These are phyloP conservation scores for Phlogophora meticulosa DNA, from an alignment of 2,888 invertebrate species.

Conservation along the genomic window DNA sequence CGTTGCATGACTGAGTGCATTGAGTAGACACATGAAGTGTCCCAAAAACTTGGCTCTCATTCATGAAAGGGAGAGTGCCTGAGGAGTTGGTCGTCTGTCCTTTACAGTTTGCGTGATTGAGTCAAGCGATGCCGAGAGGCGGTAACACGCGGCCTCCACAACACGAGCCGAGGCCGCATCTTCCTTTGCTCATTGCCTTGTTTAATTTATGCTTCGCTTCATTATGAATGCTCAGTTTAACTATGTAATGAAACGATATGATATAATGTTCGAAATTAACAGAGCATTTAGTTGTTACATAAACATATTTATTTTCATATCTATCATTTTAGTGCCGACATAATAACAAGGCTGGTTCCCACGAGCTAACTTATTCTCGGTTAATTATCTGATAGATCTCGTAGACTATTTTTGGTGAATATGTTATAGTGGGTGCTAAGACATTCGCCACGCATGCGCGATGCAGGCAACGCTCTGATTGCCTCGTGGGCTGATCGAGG, in stretches of 20 bases:
- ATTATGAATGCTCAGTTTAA: conserved; percentile 54
- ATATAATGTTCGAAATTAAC: conserved; percentile 53
- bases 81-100: conserved; percentile 66
- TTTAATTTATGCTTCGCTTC: conserved; percentile 69
- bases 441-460: conserved; percentile 70
- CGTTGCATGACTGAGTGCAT: conserved; percentile 36
- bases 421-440: conserved; percentile 57
- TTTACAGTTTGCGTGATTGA: conserved; percentile 73
- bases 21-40: conserved; percentile 12
- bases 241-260: conserved; percentile 48
- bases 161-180: conserved; percentile 80
- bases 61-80: conserved; percentile 40
- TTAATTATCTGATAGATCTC: conserved; percentile 44
- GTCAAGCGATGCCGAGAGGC: conserved; percentile 69
- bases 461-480: conserved; percentile 75
- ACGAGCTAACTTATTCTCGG: conserved; percentile 49
- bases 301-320: conserved; percentile 39
- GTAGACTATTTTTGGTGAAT: conserved; percentile 57
- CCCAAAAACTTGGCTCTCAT: conserved; percentile 21
- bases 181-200: conserved; percentile 80
- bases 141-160: conserved; percentile 72
- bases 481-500: conserved; percentile 71
- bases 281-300: conserved; percentile 49
- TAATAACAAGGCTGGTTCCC: conserved; percentile 53
- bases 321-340: conserved; percentile 41